phyloP scores from a whole-genome alignment of 2,797 vertebrate species.

The Buceros bicornis region DNA sequence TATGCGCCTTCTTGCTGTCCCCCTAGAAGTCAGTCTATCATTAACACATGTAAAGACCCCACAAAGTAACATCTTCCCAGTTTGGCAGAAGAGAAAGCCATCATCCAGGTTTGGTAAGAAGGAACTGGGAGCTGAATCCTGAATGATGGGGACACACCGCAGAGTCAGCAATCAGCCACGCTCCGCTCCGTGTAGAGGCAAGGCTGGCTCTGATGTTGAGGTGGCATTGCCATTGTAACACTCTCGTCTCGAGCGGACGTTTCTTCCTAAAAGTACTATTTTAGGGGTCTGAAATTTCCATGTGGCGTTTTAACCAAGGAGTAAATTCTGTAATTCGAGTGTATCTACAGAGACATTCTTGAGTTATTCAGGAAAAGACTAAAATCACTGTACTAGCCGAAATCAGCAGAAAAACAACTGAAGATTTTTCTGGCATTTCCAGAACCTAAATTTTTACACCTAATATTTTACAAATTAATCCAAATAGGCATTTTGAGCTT shows the following conservation, averaged over 20 bases:
- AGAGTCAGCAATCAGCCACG: not conserved
- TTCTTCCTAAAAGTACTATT: not conserved
- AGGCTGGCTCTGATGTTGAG: not conserved
- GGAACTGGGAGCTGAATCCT: not conserved
- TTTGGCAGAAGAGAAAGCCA: not conserved
- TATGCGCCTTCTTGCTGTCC: not conserved
- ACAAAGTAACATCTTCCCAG: not conserved
- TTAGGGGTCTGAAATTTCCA: not conserved
- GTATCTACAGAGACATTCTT: not conserved
- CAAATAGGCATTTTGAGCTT: not conserved
- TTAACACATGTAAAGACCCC: not conserved
- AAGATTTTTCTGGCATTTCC: not conserved
- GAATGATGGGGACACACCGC: not conserved
- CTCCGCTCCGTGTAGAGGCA: not conserved
- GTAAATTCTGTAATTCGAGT: not conserved
- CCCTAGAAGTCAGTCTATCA: not conserved
- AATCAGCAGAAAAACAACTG: not conserved
- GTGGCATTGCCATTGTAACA: not conserved
- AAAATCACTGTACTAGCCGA: not conserved
- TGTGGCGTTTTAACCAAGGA: not conserved
- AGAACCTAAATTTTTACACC: not conserved
- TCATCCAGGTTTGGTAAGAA: not conserved
- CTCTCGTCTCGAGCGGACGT: not conserved
- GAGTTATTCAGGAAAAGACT: not conserved
- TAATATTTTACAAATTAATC: conserved; percentile 35